Base-by-base conservation (phyloP, 2,888 invertebrate species). In the Lasioglossum oenotherae region DNA sequence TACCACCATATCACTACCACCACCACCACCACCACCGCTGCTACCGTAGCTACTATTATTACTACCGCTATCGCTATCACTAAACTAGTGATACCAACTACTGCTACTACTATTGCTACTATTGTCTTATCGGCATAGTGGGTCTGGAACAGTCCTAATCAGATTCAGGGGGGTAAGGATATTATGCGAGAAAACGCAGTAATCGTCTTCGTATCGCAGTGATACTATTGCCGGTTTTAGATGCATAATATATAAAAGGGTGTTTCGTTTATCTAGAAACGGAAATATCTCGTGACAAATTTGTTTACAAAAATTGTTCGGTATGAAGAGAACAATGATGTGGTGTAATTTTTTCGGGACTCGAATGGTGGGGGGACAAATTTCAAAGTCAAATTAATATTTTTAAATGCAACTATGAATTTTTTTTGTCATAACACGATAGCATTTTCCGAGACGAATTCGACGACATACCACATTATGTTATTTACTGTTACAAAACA, bases 71-170 rank as follows among this genome's bases (percentile, higher is more conserved):
- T 27, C 31, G 19, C 67, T 67, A 67, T 31, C 16, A 23, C 35
- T 67, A 67, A 44, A 19, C 35, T 67, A 67, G 19, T 67, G 31
- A 16, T 67, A 67, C 23, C 35, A 57, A 69, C 35, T 23, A 38
- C 38, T 38, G 8, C 69, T 38, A 19, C 31, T 8, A 31, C 19
- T 64, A 64, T 64, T 64, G 8, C 31, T 64, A 64, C n/a, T 31
- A 31, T 35, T n/a, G 90, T 91, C 88, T 88, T 87, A 80, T 90
- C 91, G 90, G 91, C 91, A 88, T 87, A 86, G 41, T n/a, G 77
- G 80, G 94, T 95, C 95, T 95, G 95, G 95, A 95, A 95, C 95
- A 95, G 94, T 95, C 95, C 95, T 95, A 95, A 95, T 95, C 95
- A 95, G 95, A 95, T 94, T 94, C 91, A 92, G 92, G 90, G 60